phyloP scores from a whole-genome alignment of 2,888 invertebrate species.

The Coleophora deauratella region DNA sequence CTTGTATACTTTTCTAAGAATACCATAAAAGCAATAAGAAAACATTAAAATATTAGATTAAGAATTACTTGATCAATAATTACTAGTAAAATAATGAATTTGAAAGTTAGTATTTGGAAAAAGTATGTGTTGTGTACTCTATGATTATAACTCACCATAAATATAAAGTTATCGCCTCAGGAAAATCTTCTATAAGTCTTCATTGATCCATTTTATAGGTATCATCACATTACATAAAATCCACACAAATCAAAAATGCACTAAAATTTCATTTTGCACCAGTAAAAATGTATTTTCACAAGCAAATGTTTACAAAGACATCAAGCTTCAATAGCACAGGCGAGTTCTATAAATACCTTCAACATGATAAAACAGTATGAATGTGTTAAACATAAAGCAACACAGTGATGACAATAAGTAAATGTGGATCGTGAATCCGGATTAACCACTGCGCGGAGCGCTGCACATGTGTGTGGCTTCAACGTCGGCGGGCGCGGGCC shows the following conservation, averaged over 20 bases:
- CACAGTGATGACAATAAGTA: constrained; percentile 55
- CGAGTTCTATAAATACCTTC: constrained; percentile 65
- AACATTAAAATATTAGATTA: no score
- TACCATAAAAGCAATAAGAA: no score
- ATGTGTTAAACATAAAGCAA: constrained; percentile 58
- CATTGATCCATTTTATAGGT: constrained; percentile 40
- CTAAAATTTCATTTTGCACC: constrained; percentile 21
- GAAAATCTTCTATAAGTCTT: constrained; percentile 29
- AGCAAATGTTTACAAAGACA: constrained; percentile 55
- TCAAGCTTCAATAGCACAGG: constrained; percentile 52
- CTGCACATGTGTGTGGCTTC: constrained; percentile 23
- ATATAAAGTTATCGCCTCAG: constrained; percentile 37
- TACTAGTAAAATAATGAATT: no score
- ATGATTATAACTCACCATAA: constrained; percentile 48
- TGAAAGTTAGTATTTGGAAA: no score
- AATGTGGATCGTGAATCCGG: constrained; percentile 51
- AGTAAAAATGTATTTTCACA: constrained; percentile 19
- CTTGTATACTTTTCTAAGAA: no score
- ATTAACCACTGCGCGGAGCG: constrained; percentile 39
- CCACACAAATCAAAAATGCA: constrained; percentile 10
- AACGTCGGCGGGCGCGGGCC: constrained; percentile 10
- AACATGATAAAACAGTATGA: constrained; percentile 64
- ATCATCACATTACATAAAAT: constrained; percentile 11
- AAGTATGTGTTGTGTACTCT: no score
- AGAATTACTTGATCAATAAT: no score